Base-by-base conservation (phyloP, 2,888 invertebrate species). In the Hermodice carunculata region DNA sequence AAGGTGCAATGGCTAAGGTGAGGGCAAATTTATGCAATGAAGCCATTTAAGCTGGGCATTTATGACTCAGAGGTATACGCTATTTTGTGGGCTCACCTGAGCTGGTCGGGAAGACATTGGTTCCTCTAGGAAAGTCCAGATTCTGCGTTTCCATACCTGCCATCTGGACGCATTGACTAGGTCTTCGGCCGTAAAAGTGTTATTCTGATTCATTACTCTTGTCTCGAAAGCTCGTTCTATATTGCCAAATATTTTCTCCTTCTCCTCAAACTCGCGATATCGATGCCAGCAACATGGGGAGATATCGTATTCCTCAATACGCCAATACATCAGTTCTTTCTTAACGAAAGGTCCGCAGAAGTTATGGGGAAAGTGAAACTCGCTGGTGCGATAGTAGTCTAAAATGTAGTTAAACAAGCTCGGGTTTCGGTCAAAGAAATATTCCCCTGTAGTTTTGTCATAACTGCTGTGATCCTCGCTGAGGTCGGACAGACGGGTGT, bases 251-350 rank as follows among this genome's bases (percentile, higher is more conserved):
- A 71, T 70, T 44, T 66, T 66, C 65, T 70, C 63, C 44, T 71
- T 66, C 46, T 71, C 60, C 44, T 71, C 71, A 32, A 57, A 71
- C 49, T 70, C 69, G 5, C 69, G 53, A 49, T 70, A 70, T 11
- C 66, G 61, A 46, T 71, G 66, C 63, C 76, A 71, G 63, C 80
- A 80, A 56, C 80, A 80, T 28, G 78, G 75, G 3, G 75, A 63
- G 14, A 80, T 74, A 53, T 70, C 67, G 3, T 61, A 59, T 19
- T 70, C 71, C n/a, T 69, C 57, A 17, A 80, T 73, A 48, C 73
- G 69, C 80, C 80, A 80, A 60, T 65, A 79, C 49, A 73, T 70
- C 37, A 80, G 63, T 53, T 80, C 80, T 28, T 73, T 72, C 49
- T 70, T 62, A 8, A 78, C 69, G n/a, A 74, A 64, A 1, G 73